Base-by-base conservation (phyloP, 2,888 invertebrate genomes). In the Heliconius sara region DNA sequence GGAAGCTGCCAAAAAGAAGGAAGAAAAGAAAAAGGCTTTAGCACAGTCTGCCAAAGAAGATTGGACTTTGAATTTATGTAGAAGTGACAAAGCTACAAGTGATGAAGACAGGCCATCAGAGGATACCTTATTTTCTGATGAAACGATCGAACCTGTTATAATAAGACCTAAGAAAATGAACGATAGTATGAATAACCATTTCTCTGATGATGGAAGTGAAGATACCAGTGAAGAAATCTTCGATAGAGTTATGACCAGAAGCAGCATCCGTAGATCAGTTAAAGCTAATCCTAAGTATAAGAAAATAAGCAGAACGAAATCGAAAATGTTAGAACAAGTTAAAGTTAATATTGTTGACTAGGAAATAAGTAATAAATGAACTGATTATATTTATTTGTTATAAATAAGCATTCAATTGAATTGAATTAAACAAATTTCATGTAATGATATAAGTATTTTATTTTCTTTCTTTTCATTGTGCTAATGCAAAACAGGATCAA, bases 281-380 rank as follows among this genome's bases (percentile, higher is more conserved):
- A 95, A 95, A 89, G 93, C 93, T 0, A 95, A 95, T 83, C 95
- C 95, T n/a, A 95, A 95, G 84, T 95, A 95, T 83, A 95, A 95
- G 84, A 95, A 95, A 87, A 95, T 95, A 71, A 95, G 91, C 85
- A 88, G 95, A 85, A 89, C 89, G 66, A 95, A 95, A 88, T 94
- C 95, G 1, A 95, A 95, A 84, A 88, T 95, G 43, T 83, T 95
- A 73, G 95, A 94, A 80, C 95, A 95, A 83, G 91, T 95, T 2
- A 95, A 95, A 90, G 89, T 93, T 1, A 95, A 94, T 84, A 94
- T 95, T 83, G 87, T 91, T 70, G 91, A 95, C 85, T 73, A 73
- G 60, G 34, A 60, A 52, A 2, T 94, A 83, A 90, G 83, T 81
- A 19, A 10, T 30, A 60, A 67, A 43, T 43, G 75, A 63, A 80